Base-by-base conservation (phyloP, 2,113 vertebrate species). In the Oostethus manadensis region DNA sequence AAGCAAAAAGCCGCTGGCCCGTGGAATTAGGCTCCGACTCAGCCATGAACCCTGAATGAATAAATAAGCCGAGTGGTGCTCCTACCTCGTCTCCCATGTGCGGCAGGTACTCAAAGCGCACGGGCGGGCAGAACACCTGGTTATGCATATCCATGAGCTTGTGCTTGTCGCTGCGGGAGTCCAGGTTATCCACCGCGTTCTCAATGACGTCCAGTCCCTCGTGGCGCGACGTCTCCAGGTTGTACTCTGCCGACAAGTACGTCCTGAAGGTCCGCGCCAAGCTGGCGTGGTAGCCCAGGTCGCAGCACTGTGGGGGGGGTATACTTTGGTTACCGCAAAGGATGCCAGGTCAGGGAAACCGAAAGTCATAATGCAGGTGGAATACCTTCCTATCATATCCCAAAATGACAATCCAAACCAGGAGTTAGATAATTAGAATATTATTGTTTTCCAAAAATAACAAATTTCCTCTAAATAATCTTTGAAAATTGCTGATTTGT, bases 121-220 rank as follows among this genome's bases (percentile, higher is more conserved):
- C 93, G 0, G 96, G 97, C 0, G 96, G 97, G 66, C 97, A 99
- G 92, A 99, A 99, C 86, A 96, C 93, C 85, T 99, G 97, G 88
- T 96, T 98, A 85, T 94, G 94, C 93, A 99, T 96, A 86, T 99
- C 97, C 97, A 99, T 99, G 82, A 99, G 84, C 10, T 94, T 97
- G 89, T 98, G 97, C 83, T 99, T 99, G 92, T 99, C 97, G 0
- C 95, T 97, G 15, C 97, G 93, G 0, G 95, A 93, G 47, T 98
- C 97, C 86, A 99, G 85, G 88, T 91, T 96, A 86, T 98, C 97
- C 87, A 98, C 97, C 0, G 97, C 95, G 0, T 93, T 97, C 88
- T 99, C 95, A 0, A 99, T 92, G 71, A 96, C 76, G 18, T 99
- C 97, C 78, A 99, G 90, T 48, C 97, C 97, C 84, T 99, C 97